These are phyloP conservation scores for Drosophila erecta DNA, from an alignment of 1,140 invertebrate genomes.

Conservation along the genomic window DNA sequence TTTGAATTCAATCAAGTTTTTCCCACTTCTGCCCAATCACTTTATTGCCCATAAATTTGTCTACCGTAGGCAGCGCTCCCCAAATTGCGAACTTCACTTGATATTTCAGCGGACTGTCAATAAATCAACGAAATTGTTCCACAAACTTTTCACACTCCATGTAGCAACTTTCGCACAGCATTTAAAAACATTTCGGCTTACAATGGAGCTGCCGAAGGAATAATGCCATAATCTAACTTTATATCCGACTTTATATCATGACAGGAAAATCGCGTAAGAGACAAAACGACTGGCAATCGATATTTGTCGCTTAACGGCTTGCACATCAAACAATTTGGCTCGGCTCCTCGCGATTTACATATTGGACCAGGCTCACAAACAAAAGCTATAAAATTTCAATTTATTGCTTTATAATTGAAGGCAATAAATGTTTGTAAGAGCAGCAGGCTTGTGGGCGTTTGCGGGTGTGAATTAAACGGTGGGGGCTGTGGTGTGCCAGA, in stretches of 20 bases:
- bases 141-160: conserved; percentile 36
- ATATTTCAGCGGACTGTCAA: conserved; percentile 44
- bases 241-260: conserved; percentile 44
- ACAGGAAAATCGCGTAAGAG: conserved; percentile 25
- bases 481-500: neutral
- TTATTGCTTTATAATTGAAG: conserved; percentile 77
- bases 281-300: conserved; percentile 31
- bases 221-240: conserved; percentile 29
- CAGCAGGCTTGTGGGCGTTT: conserved; percentile 41
- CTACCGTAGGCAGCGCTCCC: neutral
- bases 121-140: conserved; percentile 43
- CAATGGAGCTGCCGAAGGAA: conserved; percentile 40
- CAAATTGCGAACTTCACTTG: conserved; percentile 28
- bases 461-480: conserved; percentile 44
- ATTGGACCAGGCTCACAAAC: conserved; percentile 12
- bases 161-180: conserved; percentile 29
- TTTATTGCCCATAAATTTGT: neutral
- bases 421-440: conserved; percentile 62
- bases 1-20: neutral
- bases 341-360: conserved; percentile 38
- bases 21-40: neutral
- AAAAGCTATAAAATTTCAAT: conserved; percentile 66
- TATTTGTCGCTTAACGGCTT: conserved; percentile 27
- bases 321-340: conserved; percentile 30
- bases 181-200: conserved; percentile 31